phyloP scores from a whole-genome alignment of 2,113 vertebrate species.

The Leucopsar rothschildi region DNA sequence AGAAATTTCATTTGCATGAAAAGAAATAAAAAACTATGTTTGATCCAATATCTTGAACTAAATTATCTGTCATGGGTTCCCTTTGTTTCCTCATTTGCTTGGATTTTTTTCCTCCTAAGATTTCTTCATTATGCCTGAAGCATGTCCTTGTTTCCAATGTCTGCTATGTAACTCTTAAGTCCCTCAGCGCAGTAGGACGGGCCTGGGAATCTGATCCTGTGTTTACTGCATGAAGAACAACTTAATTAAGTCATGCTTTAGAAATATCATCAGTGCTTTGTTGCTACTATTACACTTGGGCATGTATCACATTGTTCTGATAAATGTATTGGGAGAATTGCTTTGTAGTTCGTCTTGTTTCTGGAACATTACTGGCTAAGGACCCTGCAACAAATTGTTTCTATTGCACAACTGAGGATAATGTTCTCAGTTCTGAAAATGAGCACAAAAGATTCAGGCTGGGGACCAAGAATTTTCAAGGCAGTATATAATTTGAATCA shows the following conservation, averaged over 20 bases:
- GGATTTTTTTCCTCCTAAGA: background rate
- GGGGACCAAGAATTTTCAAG: conserved; percentile 1
- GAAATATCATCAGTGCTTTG: conserved; percentile 69
- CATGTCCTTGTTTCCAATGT: conserved; percentile 30
- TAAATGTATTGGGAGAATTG: conserved; percentile 63
- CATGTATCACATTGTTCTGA: conserved; percentile 71
- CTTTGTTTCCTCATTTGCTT: background rate
- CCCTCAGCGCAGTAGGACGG: conserved; percentile 53
- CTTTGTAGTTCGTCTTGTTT: conserved; percentile 69
- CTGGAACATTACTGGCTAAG: conserved; percentile 56
- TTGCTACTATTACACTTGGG: conserved; percentile 56
- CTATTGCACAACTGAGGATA: conserved; percentile 8
- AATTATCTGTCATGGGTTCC: background rate
- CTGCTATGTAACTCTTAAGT: conserved; percentile 24
- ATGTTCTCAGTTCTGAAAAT: background rate
- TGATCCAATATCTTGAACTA: background rate
- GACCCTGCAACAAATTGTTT: conserved; percentile 57
- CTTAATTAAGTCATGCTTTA: conserved; percentile 74
- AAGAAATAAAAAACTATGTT: background rate
- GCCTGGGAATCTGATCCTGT: conserved; percentile 58
- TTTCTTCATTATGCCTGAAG: background rate
- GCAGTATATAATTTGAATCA: background rate
- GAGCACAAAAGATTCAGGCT: background rate
- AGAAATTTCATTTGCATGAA: background rate
- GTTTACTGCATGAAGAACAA: conserved; percentile 72